phyloP scores from a whole-genome alignment of 2,888 invertebrate species.

The Cataglyphis albicans region DNA sequence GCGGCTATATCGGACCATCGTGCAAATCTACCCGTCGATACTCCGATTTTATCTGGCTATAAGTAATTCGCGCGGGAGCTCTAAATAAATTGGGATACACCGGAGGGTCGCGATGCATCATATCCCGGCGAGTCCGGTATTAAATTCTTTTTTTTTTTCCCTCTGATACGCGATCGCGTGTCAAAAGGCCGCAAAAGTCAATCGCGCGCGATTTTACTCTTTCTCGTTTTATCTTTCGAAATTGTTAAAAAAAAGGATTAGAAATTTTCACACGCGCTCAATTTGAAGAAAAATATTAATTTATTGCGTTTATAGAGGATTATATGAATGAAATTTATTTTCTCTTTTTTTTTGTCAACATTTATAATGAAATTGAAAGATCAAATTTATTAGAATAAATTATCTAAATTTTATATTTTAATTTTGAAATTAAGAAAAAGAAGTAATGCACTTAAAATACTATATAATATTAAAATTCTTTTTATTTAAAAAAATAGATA shows the following conservation, averaged over 20 bases:
- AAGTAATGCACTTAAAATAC: background rate
- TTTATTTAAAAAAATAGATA: background rate
- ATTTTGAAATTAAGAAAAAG: background rate
- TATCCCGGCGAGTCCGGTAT: constrained; percentile 40
- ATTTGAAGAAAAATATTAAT: background rate
- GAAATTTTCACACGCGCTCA: background rate
- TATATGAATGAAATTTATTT: background rate
- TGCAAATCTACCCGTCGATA: constrained; percentile 74
- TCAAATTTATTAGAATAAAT: background rate
- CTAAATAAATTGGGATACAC: constrained; percentile 67
- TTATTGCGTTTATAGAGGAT: background rate
- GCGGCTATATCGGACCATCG: constrained; percentile 60
- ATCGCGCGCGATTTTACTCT: background rate
- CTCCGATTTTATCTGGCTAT: constrained; percentile 68
- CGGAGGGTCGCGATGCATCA: constrained; percentile 62
- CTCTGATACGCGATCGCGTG: background rate
- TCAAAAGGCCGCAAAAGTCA: background rate
- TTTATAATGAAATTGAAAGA: background rate
- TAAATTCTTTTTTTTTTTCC: constrained; percentile 7
- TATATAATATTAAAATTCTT: background rate
- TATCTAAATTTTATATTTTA: background rate
- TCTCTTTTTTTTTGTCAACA: background rate
- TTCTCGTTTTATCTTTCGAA: background rate
- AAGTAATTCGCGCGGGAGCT: constrained; percentile 69
- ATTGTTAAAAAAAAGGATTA: background rate